A percentile compares a stretch with the other conserved stretches of the same genome.
Evolutionary conservation across 1,140 invertebrate genomes (phyloP).

Genomic region (Gonioctena quinquepunctata): DNA sequence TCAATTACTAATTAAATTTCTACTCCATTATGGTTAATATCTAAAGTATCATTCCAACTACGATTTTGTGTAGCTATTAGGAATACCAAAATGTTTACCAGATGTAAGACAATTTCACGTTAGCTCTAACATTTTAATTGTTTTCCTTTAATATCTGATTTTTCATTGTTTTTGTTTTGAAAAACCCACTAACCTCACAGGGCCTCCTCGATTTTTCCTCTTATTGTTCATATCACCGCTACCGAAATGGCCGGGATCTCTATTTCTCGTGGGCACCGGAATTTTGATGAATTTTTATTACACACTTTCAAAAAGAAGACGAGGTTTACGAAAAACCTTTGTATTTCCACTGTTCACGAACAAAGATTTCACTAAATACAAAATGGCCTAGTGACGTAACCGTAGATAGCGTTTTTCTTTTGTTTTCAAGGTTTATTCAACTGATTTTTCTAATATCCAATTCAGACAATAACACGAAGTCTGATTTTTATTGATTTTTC

Average conservation of each 20-base stretch:
- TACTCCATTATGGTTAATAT: too few relatives aligned
- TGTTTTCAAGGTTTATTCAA: conserved; percentile 21
- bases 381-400: conserved; percentile 56
- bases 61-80: too few relatives aligned
- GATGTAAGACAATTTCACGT: too few relatives aligned
- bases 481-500: conserved; percentile 8
- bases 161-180: conserved; percentile 13
- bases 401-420: conserved; percentile 28
- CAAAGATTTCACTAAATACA: conserved; percentile 40
- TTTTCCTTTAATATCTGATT: too few relatives aligned
- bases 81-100: too few relatives aligned
- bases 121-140: too few relatives aligned
- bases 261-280: conserved; percentile 66
- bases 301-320: conserved; percentile 29
- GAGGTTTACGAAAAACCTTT: conserved; percentile 26
- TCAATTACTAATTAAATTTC: too few relatives aligned
- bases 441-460: background rate
- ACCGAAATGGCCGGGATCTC: conserved; percentile 63
- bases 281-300: conserved; percentile 59
- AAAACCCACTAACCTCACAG: conserved; percentile 56
- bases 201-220: conserved; percentile 63
- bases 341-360: conserved; percentile 16
- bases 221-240: conserved; percentile 63
- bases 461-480: conserved; percentile 7
- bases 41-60: too few relatives aligned